Evolutionary conservation across 2,888 invertebrate genomes (phyloP).

Genomic region (Thymelicus lineola): DNA sequence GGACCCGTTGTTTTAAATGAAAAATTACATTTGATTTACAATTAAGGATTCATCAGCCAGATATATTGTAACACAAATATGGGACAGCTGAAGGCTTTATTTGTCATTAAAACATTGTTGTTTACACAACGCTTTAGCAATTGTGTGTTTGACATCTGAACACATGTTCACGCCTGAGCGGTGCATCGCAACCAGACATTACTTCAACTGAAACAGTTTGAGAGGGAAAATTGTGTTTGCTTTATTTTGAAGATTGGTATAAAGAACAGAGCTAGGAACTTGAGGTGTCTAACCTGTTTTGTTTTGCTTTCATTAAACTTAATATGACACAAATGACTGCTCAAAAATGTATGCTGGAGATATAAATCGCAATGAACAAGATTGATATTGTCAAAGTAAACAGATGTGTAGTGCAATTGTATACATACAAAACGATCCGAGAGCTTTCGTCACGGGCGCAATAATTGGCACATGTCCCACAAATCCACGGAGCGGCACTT

Average conservation of each 20-base stretch:
- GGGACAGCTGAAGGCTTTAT: conserved; percentile 3
- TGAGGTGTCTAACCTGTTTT: conserved; percentile 7
- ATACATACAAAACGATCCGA: conserved; percentile 71
- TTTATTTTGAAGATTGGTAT: background rate
- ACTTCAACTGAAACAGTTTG: background rate
- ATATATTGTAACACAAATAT: conserved; percentile 5
- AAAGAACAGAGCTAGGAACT: background rate
- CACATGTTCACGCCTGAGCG: conserved; percentile 3
- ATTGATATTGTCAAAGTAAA: conserved; percentile 58
- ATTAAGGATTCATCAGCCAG: background rate
- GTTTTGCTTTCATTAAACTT: background rate
- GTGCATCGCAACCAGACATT: conserved; percentile 17
- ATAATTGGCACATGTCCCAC: conserved; percentile 84
- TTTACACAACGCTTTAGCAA: conserved; percentile 13
- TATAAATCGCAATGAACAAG: conserved; percentile 35
- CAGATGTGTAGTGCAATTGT: conserved; percentile 63
- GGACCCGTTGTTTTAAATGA: background rate
- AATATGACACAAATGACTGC: background rate
- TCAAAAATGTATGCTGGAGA: background rate
- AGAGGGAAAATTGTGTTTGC: background rate
- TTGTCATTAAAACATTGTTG: conserved; percentile 1
- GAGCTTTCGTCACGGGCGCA: conserved; percentile 73
- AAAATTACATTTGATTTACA: conserved; percentile 5
- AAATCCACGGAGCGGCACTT: conserved; percentile 74
- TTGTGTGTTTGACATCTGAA: conserved; percentile 3